These are phyloP conservation scores for Paralvinella palmiformis DNA, from an alignment of 1,140 invertebrate species.

Conservation along the genomic window DNA sequence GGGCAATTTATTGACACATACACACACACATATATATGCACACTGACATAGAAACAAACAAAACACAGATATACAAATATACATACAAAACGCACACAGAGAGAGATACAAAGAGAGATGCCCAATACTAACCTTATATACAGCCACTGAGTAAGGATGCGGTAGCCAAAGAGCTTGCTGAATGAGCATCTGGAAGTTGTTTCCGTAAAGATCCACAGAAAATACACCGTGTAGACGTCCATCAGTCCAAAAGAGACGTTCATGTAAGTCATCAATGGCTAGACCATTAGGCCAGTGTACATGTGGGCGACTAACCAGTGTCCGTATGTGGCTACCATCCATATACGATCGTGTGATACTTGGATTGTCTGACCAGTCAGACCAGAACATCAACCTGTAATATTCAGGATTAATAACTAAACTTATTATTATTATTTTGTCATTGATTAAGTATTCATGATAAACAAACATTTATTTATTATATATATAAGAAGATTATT, in stretches of 20 bases:
- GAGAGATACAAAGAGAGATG: too few relatives aligned
- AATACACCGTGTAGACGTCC: constrained; percentile 22
- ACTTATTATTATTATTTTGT: too few relatives aligned
- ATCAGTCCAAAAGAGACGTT: constrained; percentile 34
- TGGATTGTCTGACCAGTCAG: constrained; percentile 87
- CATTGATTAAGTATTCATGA: too few relatives aligned
- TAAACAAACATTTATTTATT: too few relatives aligned
- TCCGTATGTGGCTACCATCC: constrained; percentile 61
- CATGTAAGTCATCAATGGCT: constrained; percentile 31
- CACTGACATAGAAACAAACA: too few relatives aligned
- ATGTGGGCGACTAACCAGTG: constrained; percentile 23
- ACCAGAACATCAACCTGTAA: constrained; percentile 61
- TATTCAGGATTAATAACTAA: neutral
- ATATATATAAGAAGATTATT: too few relatives aligned
- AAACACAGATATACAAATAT: too few relatives aligned
- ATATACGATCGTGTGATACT: constrained; percentile 88
- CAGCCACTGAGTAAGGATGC: constrained; percentile 78
- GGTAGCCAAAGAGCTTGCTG: constrained; percentile 15
- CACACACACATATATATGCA: too few relatives aligned
- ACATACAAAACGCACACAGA: too few relatives aligned
- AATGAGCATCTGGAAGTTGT: constrained; percentile 17
- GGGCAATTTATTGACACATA: too few relatives aligned
- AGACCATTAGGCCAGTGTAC: constrained; percentile 35
- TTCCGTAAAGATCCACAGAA: constrained; percentile 26
- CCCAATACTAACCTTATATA: constrained; percentile 75